Conservation (phyloP, 2,888 invertebrate genomes). For the Heliconius hortense region DNA sequence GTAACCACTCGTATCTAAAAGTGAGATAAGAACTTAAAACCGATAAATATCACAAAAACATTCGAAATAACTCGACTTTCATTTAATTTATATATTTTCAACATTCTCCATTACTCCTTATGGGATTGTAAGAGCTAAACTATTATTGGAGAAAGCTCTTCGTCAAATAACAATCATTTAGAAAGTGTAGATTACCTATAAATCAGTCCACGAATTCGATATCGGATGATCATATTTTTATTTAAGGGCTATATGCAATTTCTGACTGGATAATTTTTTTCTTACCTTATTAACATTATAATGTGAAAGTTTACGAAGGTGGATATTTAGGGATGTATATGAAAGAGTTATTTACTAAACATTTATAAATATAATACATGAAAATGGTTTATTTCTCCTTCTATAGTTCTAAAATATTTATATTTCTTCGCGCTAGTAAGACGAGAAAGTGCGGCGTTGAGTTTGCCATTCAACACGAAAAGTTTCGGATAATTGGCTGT, state of each 20-base stretch:
- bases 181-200: conserved; percentile 66
- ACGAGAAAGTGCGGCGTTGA: not conserved
- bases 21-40: not conserved
- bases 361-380: not conserved
- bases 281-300: too few relatives aligned
- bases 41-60: not conserved
- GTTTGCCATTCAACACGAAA: not conserved
- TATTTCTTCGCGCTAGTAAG: too few relatives aligned
- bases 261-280: not conserved
- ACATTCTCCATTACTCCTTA: conserved; percentile 26
- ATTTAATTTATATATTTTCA: conserved; percentile 22
- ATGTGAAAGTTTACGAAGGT: too few relatives aligned
- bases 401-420: not conserved
- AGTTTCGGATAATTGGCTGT: not conserved
- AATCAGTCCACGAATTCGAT: conserved; percentile 64
- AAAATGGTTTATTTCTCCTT: not conserved
- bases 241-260: conserved; percentile 53
- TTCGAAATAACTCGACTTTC: not conserved
- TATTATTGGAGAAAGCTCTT: conserved; percentile 52
- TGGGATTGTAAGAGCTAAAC: conserved; percentile 35
- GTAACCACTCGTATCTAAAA: not conserved
- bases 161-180: conserved; percentile 69
- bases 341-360: too few relatives aligned
- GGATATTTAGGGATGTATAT: too few relatives aligned
- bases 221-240: conserved; percentile 68